Base-by-base conservation (phyloP, 2,888 invertebrate genomes). In the Parochlus steinenii region DNA sequence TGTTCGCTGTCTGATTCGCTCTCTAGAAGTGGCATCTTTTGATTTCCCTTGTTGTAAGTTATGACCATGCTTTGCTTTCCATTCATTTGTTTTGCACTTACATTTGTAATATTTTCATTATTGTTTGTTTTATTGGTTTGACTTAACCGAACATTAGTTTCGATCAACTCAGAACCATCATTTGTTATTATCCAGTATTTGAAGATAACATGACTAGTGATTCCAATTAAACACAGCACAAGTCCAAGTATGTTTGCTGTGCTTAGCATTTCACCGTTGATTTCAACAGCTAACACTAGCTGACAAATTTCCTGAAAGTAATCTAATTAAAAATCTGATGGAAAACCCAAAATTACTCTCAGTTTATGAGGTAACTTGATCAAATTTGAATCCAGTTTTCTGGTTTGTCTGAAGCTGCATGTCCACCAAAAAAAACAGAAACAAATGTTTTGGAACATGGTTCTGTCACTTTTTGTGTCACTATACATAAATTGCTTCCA, bases 301-400 rank as follows among this genome's bases (percentile, higher is more conserved):
- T 89, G 90, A 51, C 82, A 79, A 51, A 95, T 76, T 67, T 98
- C 97, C 90, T 93, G 60, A 10, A 66, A 66, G 43, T 33, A 37
- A 41, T 41, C n/a, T n/a, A n/a, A n/a, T n/a, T n/a, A n/a, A n/a
- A n/a, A n/a, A n/a, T n/a, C n/a, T n/a, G n/a, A n/a, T n/a, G n/a
- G n/a, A n/a, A n/a, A n/a, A n/a, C n/a, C n/a, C n/a, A n/a, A n/a
- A n/a, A n/a, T n/a, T n/a, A n/a, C n/a, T n/a, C n/a, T n/a, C n/a
- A n/a, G n/a, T n/a, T n/a, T n/a, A n/a, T n/a, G n/a, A n/a, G n/a
- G n/a, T n/a, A n/a, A n/a, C n/a, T 16, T 22, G 23, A 11, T 22
- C 22, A 14, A n/a, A n/a, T n/a, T n/a, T n/a, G n/a, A n/a, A n/a
- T n/a, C n/a, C n/a, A n/a, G n/a, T n/a, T n/a, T n/a, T n/a, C n/a